phyloP scores from a whole-genome alignment of 2,797 vertebrate species.

The Xerus rutilus region DNA sequence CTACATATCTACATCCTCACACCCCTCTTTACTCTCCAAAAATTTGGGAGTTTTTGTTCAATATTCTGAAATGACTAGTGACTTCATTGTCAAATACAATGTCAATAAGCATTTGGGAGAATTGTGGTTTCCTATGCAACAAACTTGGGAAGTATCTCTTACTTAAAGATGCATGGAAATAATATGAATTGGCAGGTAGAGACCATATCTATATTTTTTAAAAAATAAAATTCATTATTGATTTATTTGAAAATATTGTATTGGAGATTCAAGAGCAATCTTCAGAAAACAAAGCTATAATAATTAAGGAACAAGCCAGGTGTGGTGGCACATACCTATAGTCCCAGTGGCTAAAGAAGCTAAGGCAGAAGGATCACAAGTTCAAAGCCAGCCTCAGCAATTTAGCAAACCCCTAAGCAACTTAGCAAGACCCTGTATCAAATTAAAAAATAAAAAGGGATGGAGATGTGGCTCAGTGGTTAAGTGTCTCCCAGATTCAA shows the following conservation, averaged over 20 bases:
- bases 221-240: not conserved
- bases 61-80: not conserved
- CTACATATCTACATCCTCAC: not conserved
- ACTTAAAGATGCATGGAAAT: not conserved
- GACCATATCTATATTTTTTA: not conserved
- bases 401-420: too few species aligned
- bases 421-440: too few species aligned
- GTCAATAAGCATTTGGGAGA: not conserved
- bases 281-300: constrained; percentile 47
- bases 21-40: not conserved
- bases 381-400: too few species aligned
- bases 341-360: too few species aligned
- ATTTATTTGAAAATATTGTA: constrained; percentile 23
- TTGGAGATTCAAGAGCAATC: not conserved
- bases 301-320: not conserved
- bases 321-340: too few species aligned
- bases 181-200: not conserved
- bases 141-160: not conserved
- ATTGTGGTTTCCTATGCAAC: not conserved
- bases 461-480: too few species aligned
- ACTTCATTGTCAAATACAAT: not conserved
- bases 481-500: too few species aligned
- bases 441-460: too few species aligned
- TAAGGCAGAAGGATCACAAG: too few species aligned
- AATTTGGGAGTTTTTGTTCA: not conserved